Percentiles rank a stretch among this genome's conserved stretches.
phyloP scores from a whole-genome alignment of 2,888 invertebrate species.

The Meghimatium bilineatum region DNA sequence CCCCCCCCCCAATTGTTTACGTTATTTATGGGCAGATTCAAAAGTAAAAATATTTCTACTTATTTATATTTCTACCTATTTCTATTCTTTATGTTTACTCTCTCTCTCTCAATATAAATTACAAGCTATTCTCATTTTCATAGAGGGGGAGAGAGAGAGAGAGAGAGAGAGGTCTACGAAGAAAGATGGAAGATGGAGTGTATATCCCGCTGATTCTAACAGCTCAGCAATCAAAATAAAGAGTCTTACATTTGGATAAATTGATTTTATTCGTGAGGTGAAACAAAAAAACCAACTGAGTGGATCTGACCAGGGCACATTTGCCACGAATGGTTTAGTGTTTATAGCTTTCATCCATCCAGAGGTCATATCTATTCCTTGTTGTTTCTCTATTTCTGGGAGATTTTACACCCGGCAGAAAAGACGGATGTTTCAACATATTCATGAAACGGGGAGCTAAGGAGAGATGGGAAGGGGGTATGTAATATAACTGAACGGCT shows the following conservation, averaged over 20 bases:
- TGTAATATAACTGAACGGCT: too few species aligned
- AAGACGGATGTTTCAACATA: background rate
- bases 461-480: too few species aligned
- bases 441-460: background rate
- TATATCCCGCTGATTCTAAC: constrained; percentile 12
- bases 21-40: too few species aligned
- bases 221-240: constrained; percentile 42
- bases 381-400: background rate
- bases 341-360: constrained; percentile 28
- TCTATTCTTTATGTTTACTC: too few species aligned
- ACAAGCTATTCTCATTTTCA: constrained; percentile 1
- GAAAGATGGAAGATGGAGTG: background rate
- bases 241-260: constrained; percentile 31
- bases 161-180: background rate
- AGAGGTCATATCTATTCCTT: background rate
- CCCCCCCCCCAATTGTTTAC: too few species aligned
- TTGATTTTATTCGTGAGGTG: constrained; percentile 36
- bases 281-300: constrained; percentile 23
- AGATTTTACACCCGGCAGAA: background rate
- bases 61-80: too few species aligned
- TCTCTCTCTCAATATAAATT: too few species aligned
- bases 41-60: too few species aligned
- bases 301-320: constrained; percentile 12
- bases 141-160: too few species aligned
- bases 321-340: constrained; percentile 12